phyloP scores from a whole-genome alignment of 2,797 vertebrate genomes.

The Anguilla megastoma region DNA sequence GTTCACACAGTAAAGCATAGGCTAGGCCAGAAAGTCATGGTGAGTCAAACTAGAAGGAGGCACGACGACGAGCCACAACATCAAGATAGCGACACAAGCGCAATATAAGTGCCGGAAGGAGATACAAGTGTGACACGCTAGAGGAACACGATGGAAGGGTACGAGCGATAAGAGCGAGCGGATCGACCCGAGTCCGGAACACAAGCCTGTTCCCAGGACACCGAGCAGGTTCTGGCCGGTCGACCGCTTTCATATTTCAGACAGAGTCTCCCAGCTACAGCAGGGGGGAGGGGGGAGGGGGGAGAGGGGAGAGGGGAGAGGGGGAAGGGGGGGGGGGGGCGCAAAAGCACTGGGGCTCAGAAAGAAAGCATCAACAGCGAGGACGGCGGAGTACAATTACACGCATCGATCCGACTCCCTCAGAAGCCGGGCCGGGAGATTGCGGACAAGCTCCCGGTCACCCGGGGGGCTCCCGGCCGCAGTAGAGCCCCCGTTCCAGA shows the following conservation, averaged over 20 bases:
- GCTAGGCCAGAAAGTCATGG: no score
- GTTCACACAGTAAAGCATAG: no score
- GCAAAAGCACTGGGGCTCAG: not conserved
- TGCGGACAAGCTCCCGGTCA: conserved; percentile 5
- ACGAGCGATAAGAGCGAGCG: no score
- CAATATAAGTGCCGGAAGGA: no score
- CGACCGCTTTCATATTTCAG: not conserved
- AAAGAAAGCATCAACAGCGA: not conserved
- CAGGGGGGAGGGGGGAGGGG: not conserved
- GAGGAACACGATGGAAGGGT: no score
- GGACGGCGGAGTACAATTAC: conserved; percentile 6
- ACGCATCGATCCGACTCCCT: not conserved
- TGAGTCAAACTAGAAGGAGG: no score
- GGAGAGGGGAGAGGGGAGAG: no score
- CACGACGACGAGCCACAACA: no score
- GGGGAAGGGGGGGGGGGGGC: not conserved
- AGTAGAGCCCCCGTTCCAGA: not conserved
- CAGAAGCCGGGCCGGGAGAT: not conserved
- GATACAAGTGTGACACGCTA: no score
- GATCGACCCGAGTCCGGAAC: not conserved
- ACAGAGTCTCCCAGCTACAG: not conserved
- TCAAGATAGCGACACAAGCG: no score
- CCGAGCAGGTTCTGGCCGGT: not conserved
- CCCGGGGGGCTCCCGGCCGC: not conserved
- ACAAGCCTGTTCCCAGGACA: conserved; percentile 17